phyloP scores from a whole-genome alignment of 1,140 invertebrate genomes.

The Drosophila orosa region DNA sequence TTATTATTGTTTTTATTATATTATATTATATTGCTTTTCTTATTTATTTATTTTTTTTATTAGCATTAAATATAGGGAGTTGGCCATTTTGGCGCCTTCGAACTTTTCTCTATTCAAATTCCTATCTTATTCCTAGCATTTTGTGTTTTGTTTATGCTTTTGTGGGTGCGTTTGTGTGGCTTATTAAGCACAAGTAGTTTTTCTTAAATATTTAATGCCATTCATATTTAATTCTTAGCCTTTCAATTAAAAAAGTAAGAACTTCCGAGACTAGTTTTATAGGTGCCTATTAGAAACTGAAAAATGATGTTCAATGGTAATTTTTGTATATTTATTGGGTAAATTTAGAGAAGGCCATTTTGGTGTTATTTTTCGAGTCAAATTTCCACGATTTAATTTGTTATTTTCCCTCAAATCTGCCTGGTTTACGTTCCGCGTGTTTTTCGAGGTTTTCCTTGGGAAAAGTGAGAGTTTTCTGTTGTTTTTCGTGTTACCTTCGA shows the following conservation, averaged over 20 bases:
- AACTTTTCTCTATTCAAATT: neutral
- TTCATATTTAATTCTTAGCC: too few relatives aligned
- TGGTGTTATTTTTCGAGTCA: neutral
- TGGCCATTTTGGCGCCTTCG: too few relatives aligned
- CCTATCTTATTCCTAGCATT: neutral
- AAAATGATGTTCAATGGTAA: neutral
- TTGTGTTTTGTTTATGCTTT: neutral
- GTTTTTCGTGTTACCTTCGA: conserved; percentile 62
- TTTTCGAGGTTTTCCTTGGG: neutral
- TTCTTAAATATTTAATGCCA: too few relatives aligned
- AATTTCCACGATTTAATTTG: neutral
- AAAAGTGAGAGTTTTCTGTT: neutral
- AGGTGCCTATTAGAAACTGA: neutral
- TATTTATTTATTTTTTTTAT: neutral
- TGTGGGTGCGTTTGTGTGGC: neutral
- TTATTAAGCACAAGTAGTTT: neutral
- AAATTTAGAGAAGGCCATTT: neutral
- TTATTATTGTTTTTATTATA: too few relatives aligned
- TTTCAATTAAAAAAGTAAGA: too few relatives aligned
- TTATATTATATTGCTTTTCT: too few relatives aligned
- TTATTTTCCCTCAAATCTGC: neutral
- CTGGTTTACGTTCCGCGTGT: neutral
- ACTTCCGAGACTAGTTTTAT: too few relatives aligned
- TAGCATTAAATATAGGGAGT: too few relatives aligned
- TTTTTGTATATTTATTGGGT: neutral